These are phyloP conservation scores for Sphaeramia orbicularis DNA, from an alignment of 2,797 vertebrate genomes.

Conservation along the genomic window DNA sequence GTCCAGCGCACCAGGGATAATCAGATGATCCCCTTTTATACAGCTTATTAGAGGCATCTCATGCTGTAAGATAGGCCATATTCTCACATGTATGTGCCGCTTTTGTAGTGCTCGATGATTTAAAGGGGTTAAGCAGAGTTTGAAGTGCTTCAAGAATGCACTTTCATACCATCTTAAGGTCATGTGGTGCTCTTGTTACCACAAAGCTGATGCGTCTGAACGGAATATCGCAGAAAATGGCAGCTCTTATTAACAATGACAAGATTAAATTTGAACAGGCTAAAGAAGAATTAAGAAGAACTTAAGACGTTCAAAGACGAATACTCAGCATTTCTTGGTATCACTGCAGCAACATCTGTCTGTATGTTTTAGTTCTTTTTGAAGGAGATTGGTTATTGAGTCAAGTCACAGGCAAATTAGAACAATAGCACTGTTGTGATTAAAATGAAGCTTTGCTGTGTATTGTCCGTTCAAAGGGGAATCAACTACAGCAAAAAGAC, in stretches of 20 bases:
- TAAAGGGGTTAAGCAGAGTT: constrained; percentile 74
- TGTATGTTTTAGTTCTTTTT: constrained; percentile 51
- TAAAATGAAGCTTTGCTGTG: constrained; percentile 70
- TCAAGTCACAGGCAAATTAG: constrained; percentile 39
- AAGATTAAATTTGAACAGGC: constrained; percentile 78
- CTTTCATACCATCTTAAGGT: constrained; percentile 72
- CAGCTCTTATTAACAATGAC: constrained; percentile 74
- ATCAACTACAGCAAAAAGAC: constrained; percentile 27
- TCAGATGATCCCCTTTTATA: constrained; percentile 83
- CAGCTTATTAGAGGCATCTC: constrained; percentile 84
- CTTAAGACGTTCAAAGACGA: constrained; percentile 67
- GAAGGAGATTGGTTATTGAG: constrained; percentile 59
- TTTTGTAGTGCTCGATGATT: constrained; percentile 73
- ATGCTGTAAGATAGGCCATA: constrained; percentile 72
- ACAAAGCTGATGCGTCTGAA: constrained; percentile 58
- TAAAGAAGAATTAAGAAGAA: constrained; percentile 77
- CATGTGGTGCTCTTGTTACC: constrained; percentile 49
- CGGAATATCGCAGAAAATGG: constrained; percentile 55
- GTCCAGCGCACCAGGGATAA: constrained; percentile 81
- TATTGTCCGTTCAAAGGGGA: constrained; percentile 46
- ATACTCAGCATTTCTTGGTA: constrained; percentile 68
- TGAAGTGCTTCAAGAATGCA: constrained; percentile 62
- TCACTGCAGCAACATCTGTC: constrained; percentile 71
- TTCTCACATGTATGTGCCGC: constrained; percentile 73
- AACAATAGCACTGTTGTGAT: constrained; percentile 63